Evolutionary conservation across 2,113 vertebrate genomes (phyloP).

Genomic region (Megatriorchis doriae): DNA sequence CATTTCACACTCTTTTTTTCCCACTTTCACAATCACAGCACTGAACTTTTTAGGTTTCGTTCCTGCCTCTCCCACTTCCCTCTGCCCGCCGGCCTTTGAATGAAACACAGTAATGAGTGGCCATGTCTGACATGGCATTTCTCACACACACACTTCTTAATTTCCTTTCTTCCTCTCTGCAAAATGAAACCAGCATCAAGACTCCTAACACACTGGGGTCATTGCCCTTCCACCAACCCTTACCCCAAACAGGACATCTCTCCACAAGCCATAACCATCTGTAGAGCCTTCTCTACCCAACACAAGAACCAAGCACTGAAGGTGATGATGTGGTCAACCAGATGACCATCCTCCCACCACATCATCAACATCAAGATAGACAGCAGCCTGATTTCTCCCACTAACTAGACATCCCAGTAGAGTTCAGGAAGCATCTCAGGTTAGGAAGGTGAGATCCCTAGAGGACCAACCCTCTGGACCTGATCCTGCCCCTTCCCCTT

Average conservation of each 20-base stretch:
- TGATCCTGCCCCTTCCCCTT: neutral
- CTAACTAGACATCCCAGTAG: neutral
- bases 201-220: neutral
- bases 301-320: neutral
- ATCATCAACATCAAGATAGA: rapidly evolving
- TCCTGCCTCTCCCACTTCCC: constrained; percentile 25
- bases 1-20: neutral
- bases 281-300: neutral
- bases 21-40: neutral
- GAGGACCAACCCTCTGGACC: neutral
- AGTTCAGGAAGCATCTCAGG: neutral
- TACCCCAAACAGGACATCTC: neutral
- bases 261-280: neutral
- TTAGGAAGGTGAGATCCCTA: neutral
- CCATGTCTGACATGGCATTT: neutral
- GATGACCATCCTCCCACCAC: rapidly evolving
- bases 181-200: neutral
- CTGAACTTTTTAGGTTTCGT: neutral
- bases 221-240: neutral
- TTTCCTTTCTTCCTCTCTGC: neutral
- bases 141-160: neutral
- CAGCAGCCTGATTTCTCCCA: neutral
- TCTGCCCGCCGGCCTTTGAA: neutral
- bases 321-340: neutral
- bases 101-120: neutral